These are phyloP conservation scores for Eristalis intricaria DNA, from an alignment of 2,888 invertebrate species.

Conservation along the genomic window DNA sequence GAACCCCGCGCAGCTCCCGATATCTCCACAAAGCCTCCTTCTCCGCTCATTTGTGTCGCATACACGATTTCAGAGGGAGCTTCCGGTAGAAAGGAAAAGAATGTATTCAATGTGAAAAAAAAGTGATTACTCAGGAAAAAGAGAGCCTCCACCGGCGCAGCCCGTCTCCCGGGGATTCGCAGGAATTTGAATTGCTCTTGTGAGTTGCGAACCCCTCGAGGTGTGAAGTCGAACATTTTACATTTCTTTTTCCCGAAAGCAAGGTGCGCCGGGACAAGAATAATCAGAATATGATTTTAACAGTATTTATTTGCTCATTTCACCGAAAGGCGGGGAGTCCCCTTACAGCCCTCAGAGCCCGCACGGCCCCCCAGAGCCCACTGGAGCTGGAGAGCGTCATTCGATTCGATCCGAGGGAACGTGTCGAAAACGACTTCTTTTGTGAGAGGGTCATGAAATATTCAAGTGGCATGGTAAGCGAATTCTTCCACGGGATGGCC, in stretches of 20 bases:
- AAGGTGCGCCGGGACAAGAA: background rate
- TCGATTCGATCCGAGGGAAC: background rate
- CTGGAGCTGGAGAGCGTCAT: background rate
- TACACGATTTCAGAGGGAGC: slow-evolving; percentile 4
- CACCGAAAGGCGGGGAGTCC: slow-evolving; percentile 1
- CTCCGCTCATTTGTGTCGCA: slow-evolving; percentile 5
- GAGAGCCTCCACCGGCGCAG: background rate
- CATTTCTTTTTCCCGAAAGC: background rate
- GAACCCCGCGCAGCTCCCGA: background rate
- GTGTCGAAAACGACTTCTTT: slow-evolving; percentile 33
- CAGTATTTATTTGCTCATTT: slow-evolving; percentile 55
- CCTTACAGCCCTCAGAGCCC: background rate
- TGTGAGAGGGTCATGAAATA: slow-evolving; percentile 20
- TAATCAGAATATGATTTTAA: slow-evolving; percentile 59
- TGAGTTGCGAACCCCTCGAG: background rate
- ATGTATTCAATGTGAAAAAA: slow-evolving; percentile 57
- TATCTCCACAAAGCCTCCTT: background rate
- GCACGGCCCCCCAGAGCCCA: background rate
- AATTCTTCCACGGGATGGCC: slow-evolving; percentile 1
- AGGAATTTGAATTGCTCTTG: slow-evolving; percentile 1
- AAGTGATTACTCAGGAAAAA: slow-evolving; percentile 39
- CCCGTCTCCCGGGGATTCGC: slow-evolving; percentile 23
- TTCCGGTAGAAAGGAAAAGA: background rate
- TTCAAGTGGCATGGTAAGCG: slow-evolving; percentile 34
- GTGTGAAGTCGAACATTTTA: slow-evolving; percentile 3